Evolutionary conservation across 1,140 invertebrate genomes (phyloP).

Genomic region (Drosophila watanabei): DNA sequence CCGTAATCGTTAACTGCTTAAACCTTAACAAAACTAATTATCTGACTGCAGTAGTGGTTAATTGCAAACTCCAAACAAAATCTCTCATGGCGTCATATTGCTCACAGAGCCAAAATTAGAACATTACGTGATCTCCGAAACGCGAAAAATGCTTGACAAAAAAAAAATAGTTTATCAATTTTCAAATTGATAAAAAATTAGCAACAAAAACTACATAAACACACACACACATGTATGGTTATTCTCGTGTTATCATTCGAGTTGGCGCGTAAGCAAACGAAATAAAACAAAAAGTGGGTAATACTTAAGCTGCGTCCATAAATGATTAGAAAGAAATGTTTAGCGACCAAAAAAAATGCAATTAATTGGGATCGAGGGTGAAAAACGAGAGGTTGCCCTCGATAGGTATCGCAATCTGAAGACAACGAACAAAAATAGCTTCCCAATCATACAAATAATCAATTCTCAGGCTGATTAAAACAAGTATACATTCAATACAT

Average conservation of each 20-base stretch:
- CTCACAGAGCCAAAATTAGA: conserved; percentile 64
- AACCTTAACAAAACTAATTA: background rate
- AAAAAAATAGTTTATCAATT: conserved; percentile 46
- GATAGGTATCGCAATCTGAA: background rate
- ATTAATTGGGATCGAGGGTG: conserved; percentile 5
- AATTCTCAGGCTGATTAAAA: background rate
- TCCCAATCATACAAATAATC: background rate
- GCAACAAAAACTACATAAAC: conserved; percentile 11
- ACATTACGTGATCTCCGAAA: conserved; percentile 60
- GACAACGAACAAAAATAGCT: background rate
- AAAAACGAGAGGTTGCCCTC: background rate
- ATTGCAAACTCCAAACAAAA: conserved; percentile 8
- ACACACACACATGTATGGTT: conserved; percentile 5
- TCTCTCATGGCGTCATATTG: conserved; percentile 7
- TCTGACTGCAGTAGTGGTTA: background rate
- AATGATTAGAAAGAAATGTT: conserved; percentile 24
- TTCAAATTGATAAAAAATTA: conserved; percentile 52
- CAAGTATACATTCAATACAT: background rate
- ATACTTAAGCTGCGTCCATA: conserved; percentile 22
- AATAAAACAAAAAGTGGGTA: conserved; percentile 6
- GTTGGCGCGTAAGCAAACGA: conserved; percentile 5
- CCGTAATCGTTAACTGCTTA: background rate
- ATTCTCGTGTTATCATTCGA: conserved; percentile 21
- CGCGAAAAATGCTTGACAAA: conserved; percentile 14
- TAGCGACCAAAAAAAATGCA: conserved; percentile 14